Conservation (phyloP, 2,797 vertebrate genomes). For the Buceros bicornis region DNA sequence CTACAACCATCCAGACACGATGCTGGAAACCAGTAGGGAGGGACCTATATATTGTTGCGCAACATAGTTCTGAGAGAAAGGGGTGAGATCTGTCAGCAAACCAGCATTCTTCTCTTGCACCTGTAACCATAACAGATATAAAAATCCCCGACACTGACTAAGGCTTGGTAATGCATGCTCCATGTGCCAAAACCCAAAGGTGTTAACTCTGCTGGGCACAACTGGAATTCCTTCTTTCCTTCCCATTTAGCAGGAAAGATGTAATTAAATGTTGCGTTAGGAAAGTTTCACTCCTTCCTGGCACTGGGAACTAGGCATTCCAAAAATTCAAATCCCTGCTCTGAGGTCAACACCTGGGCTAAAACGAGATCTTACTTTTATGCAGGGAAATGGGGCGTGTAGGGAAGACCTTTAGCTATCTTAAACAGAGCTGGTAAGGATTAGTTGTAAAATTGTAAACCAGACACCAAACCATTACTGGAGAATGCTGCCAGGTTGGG, state of each 20-base stretch:
- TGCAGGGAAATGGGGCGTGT: not conserved
- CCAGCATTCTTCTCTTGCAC: not conserved
- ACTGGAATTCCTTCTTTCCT: not conserved
- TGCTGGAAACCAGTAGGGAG: not conserved
- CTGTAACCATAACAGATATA: not conserved
- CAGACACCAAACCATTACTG: not conserved
- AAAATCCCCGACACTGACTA: accelerated
- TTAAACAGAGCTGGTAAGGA: not conserved
- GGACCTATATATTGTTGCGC: not conserved
- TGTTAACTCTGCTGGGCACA: not conserved
- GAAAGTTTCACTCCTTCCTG: not conserved
- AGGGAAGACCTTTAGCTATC: not conserved
- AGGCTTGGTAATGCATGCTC: accelerated
- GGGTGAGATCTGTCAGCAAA: not conserved
- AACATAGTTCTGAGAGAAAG: not conserved
- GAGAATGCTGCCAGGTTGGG: not conserved
- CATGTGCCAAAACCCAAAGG: not conserved
- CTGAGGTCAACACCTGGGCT: not conserved
- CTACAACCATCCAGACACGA: not conserved
- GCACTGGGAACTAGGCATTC: not conserved
- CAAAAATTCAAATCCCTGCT: not conserved
- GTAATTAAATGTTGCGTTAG: not conserved
- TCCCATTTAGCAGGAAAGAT: not conserved
- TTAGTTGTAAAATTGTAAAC: not conserved
- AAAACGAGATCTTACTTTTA: not conserved